Conservation (phyloP, 1,140 invertebrate species). For the Platyscapa corneri region DNA sequence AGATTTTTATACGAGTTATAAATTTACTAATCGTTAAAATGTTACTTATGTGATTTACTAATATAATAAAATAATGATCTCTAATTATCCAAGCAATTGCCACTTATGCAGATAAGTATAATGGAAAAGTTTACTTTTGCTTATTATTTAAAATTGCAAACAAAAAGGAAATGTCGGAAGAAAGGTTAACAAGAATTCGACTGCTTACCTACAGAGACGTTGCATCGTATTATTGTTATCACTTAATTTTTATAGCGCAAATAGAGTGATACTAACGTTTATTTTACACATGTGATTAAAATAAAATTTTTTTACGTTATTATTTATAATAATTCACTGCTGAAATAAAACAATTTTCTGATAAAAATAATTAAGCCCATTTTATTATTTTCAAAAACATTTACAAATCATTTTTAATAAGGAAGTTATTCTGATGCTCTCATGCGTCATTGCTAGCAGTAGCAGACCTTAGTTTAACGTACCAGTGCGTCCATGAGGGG, state of each 20-base stretch:
- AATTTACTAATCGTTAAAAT: no score
- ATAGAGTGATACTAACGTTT: background rate
- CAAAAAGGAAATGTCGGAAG: no score
- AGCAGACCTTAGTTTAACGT: background rate
- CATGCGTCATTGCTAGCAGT: background rate
- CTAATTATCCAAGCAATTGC: no score
- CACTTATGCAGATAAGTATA: no score
- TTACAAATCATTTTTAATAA: conserved; percentile 20
- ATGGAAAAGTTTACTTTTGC: no score
- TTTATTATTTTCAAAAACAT: conserved; percentile 7
- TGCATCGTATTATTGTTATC: background rate
- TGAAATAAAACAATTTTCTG: background rate
- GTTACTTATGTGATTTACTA: no score
- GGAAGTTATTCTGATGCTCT: conserved; percentile 9
- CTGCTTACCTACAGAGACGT: background rate
- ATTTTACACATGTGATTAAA: background rate
- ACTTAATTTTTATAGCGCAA: background rate
- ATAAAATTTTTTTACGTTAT: background rate
- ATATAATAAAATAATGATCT: no score
- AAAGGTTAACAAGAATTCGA: no score
- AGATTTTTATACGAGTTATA: no score
- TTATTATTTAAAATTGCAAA: no score
- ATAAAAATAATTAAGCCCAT: background rate
- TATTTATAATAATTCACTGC: background rate
- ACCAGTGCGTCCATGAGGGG: background rate